Evolutionary conservation across 1,140 invertebrate species (phyloP).

Genomic region (Temnothorax nylanderi): DNA sequence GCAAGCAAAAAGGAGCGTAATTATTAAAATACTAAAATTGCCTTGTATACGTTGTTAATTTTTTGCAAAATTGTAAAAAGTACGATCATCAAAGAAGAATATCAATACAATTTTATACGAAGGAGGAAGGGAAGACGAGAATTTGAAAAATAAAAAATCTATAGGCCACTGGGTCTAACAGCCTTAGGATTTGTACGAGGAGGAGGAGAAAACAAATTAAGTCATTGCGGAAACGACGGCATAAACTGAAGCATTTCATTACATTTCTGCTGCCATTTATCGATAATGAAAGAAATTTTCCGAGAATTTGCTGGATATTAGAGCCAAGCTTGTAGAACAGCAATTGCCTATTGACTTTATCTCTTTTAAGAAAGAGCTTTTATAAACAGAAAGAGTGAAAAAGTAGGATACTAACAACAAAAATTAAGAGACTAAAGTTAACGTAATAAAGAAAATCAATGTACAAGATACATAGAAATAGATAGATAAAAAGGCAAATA

Average conservation of each 20-base stretch:
- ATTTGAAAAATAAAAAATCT: neutral
- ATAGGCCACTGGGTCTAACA: neutral
- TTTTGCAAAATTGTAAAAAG: neutral
- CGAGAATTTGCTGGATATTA: neutral
- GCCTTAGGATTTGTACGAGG: conserved; percentile 11
- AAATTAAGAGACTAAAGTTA: neutral
- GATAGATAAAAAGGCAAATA: conserved; percentile 1
- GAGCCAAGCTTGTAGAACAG: neutral
- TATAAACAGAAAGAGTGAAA: neutral
- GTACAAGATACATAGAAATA: neutral
- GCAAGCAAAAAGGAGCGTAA: neutral
- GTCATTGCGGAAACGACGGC: conserved; percentile 8
- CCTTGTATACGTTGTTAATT: neutral
- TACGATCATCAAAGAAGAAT: neutral
- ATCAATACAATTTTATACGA: neutral
- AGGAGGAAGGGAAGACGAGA: neutral
- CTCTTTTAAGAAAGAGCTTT: neutral
- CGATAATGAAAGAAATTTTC: conserved; percentile 54
- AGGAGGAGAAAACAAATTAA: conserved; percentile 35
- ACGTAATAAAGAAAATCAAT: neutral
- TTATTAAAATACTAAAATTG: neutral
- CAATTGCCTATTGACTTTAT: neutral
- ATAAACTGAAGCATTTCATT: conserved; percentile 47
- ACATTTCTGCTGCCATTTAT: conserved; percentile 30
- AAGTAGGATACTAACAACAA: neutral